phyloP scores from a whole-genome alignment of 1,140 invertebrate species.

The Drosophila tani region DNA sequence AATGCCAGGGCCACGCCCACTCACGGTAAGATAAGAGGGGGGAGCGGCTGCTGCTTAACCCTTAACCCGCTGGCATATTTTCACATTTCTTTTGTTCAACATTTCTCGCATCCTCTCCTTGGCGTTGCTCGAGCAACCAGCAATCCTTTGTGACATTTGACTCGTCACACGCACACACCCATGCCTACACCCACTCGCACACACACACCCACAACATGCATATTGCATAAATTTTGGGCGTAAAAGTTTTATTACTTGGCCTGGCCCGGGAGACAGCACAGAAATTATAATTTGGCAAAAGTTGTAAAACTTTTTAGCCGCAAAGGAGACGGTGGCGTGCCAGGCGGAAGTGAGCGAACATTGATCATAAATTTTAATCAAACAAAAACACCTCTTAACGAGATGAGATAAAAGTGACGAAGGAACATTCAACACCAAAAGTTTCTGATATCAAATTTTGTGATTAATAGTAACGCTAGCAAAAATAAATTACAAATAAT shows the following conservation, averaged over 20 bases:
- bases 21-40: neutral
- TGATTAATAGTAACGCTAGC: too few relatives aligned
- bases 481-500: too few relatives aligned
- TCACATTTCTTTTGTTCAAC: slow-evolving; percentile 45
- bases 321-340: neutral
- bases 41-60: neutral
- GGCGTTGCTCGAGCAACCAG: slow-evolving; percentile 62
- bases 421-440: neutral
- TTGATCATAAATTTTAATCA: slow-evolving; percentile 61
- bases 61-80: slow-evolving; percentile 41
- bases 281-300: slow-evolving; percentile 65
- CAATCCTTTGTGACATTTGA: slow-evolving; percentile 73
- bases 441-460: neutral
- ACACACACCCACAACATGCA: slow-evolving; percentile 20
- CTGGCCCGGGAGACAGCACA: slow-evolving; percentile 15
- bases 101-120: slow-evolving; percentile 4
- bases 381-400: slow-evolving; percentile 47
- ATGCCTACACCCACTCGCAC: neutral
- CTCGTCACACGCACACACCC: slow-evolving; percentile 8
- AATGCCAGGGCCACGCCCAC: slow-evolving; percentile 30
- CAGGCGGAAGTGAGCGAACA: slow-evolving; percentile 12
- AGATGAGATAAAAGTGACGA: too few relatives aligned
- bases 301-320: slow-evolving; percentile 64
- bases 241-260: slow-evolving; percentile 70
- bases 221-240: slow-evolving; percentile 27